Evolutionary conservation across 2,888 invertebrate genomes (phyloP).

Genomic region (Morpho deidamia): DNA sequence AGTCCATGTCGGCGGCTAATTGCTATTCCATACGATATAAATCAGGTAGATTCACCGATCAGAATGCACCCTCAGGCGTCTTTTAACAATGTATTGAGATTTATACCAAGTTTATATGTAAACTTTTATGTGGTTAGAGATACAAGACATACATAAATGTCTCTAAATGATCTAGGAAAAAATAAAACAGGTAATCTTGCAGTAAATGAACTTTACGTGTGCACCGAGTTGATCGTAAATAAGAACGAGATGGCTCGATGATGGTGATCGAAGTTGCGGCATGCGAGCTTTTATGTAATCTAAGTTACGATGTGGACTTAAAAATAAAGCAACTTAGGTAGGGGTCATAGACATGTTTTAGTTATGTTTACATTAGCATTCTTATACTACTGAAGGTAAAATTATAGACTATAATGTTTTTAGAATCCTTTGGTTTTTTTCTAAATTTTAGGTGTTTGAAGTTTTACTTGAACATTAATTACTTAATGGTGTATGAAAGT

Average conservation of each 20-base stretch:
- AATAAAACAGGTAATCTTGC: conserved; percentile 7
- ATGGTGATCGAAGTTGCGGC: conserved; percentile 12
- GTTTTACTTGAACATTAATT: too few species aligned
- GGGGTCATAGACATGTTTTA: background rate
- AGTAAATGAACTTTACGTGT: conserved; percentile 4
- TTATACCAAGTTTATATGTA: conserved; percentile 1
- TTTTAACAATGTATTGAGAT: conserved; percentile 13
- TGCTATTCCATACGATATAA: conserved; percentile 61
- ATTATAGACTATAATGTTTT: background rate
- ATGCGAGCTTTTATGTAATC: conserved; percentile 13
- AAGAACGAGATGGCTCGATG: conserved; percentile 9
- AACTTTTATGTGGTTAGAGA: background rate
- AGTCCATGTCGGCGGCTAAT: conserved; percentile 49
- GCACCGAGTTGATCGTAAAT: conserved; percentile 11
- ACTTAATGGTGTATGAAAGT: too few species aligned
- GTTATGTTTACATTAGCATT: background rate
- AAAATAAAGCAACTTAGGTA: conserved; percentile 1
- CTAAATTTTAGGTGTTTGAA: too few species aligned
- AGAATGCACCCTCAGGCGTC: conserved; percentile 22
- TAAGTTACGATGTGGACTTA: background rate
- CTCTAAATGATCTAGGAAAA: background rate
- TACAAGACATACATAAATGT: background rate
- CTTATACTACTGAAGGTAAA: background rate
- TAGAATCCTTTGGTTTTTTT: too few species aligned
- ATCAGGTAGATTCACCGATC: conserved; percentile 41